Percentiles rank a stretch among this genome's conserved stretches.
Evolutionary conservation across 2,113 vertebrate genomes (phyloP).

Genomic region (Microcebus tavaratra): DNA sequence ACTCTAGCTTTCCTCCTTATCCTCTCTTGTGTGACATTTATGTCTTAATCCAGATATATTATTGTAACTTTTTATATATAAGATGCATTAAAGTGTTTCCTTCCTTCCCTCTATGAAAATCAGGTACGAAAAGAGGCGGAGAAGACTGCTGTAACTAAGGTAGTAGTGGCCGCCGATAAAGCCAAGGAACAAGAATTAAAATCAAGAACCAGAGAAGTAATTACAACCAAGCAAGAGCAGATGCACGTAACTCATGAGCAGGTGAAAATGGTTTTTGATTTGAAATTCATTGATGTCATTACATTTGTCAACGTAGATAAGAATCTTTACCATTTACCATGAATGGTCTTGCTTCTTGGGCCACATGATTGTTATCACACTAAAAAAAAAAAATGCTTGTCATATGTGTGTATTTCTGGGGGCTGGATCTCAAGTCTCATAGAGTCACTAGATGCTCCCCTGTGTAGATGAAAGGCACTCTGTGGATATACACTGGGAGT

Average conservation of each 20-base stretch:
- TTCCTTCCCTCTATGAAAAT: constrained; percentile 68
- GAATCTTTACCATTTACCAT: background rate
- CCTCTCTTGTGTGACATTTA: constrained; percentile 37
- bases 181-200: constrained; percentile 84
- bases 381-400: background rate
- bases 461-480: background rate
- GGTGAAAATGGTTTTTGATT: constrained; percentile 59
- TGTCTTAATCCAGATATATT: constrained; percentile 36
- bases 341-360: background rate
- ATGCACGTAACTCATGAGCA: constrained; percentile 81
- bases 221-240: constrained; percentile 82
- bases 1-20: constrained; percentile 27
- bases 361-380: background rate
- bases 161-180: constrained; percentile 84
- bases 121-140: constrained; percentile 86
- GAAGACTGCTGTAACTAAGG: constrained; percentile 81
- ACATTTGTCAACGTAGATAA: background rate
- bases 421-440: background rate
- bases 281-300: background rate
- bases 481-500: background rate
- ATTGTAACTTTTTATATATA: background rate
- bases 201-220: constrained; percentile 84
- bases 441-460: background rate
- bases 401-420: background rate
- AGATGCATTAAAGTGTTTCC: background rate